phyloP scores from a whole-genome alignment of 2,888 invertebrate species.

The Theretra japonica region DNA sequence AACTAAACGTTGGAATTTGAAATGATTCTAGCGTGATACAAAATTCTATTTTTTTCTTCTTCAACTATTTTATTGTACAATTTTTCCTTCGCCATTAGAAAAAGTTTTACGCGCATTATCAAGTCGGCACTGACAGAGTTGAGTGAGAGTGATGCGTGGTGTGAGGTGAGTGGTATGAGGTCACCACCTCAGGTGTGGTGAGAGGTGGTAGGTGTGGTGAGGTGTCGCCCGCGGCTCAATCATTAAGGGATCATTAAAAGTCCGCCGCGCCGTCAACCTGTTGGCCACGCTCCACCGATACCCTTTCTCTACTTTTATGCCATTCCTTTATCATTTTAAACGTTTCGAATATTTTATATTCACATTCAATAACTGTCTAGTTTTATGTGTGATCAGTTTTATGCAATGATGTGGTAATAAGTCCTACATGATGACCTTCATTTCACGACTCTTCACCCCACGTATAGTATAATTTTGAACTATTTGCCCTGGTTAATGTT shows the following conservation, averaged over 20 bases:
- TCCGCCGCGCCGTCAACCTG: constrained; percentile 54
- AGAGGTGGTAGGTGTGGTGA: constrained; percentile 33
- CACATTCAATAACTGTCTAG: not conserved
- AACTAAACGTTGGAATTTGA: not conserved
- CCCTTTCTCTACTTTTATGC: constrained; percentile 40
- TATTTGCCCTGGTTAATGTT: too few relatives aligned
- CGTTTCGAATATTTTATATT: constrained; percentile 22
- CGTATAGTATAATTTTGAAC: too few relatives aligned
- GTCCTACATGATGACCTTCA: too few relatives aligned
- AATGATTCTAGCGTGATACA: not conserved
- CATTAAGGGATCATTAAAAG: constrained; percentile 76
- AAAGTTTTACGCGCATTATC: constrained; percentile 1
- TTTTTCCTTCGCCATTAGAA: constrained; percentile 17
- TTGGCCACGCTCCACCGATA: constrained; percentile 55
- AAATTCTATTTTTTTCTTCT: constrained; percentile 14
- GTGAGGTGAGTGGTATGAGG: constrained; percentile 31
- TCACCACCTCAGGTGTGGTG: not conserved
- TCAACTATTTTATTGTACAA: constrained; percentile 1
- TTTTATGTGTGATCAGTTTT: constrained; percentile 5
- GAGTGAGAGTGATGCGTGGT: constrained; percentile 19
- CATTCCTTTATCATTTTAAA: constrained; percentile 23
- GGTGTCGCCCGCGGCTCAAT: constrained; percentile 65
- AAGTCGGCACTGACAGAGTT: not conserved
- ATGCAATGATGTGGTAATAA: not conserved
- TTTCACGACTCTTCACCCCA: too few relatives aligned